phyloP scores from a whole-genome alignment of 2,888 invertebrate species.

The Chloroclystis v-ata region DNA sequence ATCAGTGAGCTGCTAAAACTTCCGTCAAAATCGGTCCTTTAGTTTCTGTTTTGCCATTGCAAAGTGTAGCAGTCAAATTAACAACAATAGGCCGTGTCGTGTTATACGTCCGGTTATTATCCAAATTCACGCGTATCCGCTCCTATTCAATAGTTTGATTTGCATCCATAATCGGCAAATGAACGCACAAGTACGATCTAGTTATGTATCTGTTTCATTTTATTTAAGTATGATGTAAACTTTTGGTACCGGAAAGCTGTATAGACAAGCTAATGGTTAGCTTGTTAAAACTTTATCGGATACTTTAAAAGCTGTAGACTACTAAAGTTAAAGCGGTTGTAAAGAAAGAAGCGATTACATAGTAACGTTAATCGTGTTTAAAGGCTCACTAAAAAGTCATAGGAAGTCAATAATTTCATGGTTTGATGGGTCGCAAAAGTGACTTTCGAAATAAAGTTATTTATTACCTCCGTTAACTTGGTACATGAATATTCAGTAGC shows the following conservation, averaged over 20 bases:
- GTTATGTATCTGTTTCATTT: no score
- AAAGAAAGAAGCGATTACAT: slow-evolving; percentile 18
- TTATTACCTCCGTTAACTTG: background rate
- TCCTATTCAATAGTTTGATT: no score
- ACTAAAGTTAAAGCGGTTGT: slow-evolving; percentile 21
- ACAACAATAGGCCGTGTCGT: no score
- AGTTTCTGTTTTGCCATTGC: no score
- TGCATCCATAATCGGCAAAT: background rate
- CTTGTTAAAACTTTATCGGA: slow-evolving; percentile 38
- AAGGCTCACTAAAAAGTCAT: slow-evolving; percentile 10
- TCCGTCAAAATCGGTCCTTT: no score
- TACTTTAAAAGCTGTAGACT: slow-evolving; percentile 17
- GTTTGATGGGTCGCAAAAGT: slow-evolving; percentile 9
- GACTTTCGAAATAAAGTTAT: slow-evolving; percentile 2
- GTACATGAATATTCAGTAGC: slow-evolving; percentile 7
- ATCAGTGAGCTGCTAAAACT: no score
- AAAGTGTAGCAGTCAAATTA: no score
- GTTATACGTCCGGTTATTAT: no score
- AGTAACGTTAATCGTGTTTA: slow-evolving; percentile 13
- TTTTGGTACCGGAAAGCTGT: slow-evolving; percentile 35
- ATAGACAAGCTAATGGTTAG: slow-evolving; percentile 30
- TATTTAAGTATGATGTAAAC: slow-evolving; percentile 18
- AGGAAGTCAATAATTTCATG: slow-evolving; percentile 13
- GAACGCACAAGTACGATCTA: no score
- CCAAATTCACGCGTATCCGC: no score